Conservation (phyloP, 1,140 invertebrate species). For the Apis dorsata region DNA sequence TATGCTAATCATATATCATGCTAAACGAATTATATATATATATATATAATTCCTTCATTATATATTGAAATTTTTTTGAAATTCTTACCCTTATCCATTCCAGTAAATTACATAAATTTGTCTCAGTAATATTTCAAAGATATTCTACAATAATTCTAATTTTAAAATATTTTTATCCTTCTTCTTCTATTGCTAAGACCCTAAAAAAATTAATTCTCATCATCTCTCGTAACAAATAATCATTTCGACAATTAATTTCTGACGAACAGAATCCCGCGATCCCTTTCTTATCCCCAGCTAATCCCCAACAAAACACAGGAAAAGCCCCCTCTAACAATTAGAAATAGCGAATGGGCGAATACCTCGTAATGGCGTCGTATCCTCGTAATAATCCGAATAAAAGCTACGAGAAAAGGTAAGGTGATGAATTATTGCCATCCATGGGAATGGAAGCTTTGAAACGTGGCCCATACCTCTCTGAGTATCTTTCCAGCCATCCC, state of each 20-base stretch:
- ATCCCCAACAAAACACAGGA: too few species aligned
- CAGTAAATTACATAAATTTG: too few species aligned
- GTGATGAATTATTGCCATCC: constrained; percentile 17
- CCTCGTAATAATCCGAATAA: constrained; percentile 27
- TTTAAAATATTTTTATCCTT: too few species aligned
- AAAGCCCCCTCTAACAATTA: constrained; percentile 3
- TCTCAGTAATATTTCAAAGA: too few species aligned
- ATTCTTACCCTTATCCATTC: too few species aligned
- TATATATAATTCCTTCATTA: too few species aligned
- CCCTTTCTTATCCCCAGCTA: background rate
- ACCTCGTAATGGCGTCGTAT: background rate
- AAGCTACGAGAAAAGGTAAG: constrained; percentile 7
- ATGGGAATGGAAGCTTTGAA: constrained; percentile 7
- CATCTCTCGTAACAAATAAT: too few species aligned
- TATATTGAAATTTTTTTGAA: too few species aligned
- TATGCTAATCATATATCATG: background rate
- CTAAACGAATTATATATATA: background rate
- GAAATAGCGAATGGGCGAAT: constrained; percentile 8
- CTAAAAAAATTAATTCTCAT: too few species aligned
- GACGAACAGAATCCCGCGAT: background rate
- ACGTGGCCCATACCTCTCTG: background rate
- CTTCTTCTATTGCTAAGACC: too few species aligned
- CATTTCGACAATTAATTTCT: background rate
- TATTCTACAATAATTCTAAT: too few species aligned
- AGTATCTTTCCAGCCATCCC: background rate